Evolutionary conservation across 2,113 vertebrate genomes (phyloP), one percentile per base, ranked within the genome.

Genomic region (Cettia cetti): DNA sequence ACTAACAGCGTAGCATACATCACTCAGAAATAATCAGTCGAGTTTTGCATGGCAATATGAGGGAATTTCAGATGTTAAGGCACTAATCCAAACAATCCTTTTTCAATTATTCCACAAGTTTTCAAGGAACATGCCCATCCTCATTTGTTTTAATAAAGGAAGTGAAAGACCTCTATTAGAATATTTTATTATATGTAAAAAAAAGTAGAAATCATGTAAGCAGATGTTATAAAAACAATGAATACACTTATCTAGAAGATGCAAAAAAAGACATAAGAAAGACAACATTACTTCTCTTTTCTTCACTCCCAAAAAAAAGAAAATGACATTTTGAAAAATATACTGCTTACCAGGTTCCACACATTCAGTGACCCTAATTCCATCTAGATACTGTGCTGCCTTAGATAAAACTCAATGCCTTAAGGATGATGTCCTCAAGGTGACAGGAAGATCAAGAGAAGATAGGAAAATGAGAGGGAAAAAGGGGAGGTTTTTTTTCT

Each of bases 21-120:
- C 90, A 93, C 82, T 95, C 45, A 86, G 86, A 97, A 93, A 94
- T 88, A 96, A 95, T 90, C 89, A 93, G 50, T 54, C 86, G 86
- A 82, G 61, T 77, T 82, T 82, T 93, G 27, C 89, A 81, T 44
- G n/a, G 75, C 26, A 81, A 42, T 60, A 56, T 37, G 31, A 66
- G 70, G 28, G 71, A 40, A 60, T 39, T 80, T 78, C 4, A 1
- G 65, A 71, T 68, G 40, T 82, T 93, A 78, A 89, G 52, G 52
- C 56, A 44, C 33, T 92, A 53, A 76, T 93, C 44, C 37, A 63
- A 81, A 52, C 9, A 82, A 50, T 26, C 11, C 3, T 65, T 91
- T 81, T 88, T 80, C 79, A 79, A n/a, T 50, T 86, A 86, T 91
- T 94, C 26, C n/a, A 81, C 69, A 94, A 68, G 11, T 49, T 90